Conservation (phyloP, 2,113 vertebrate genomes). For the Nothoprocta perdicaria region DNA sequence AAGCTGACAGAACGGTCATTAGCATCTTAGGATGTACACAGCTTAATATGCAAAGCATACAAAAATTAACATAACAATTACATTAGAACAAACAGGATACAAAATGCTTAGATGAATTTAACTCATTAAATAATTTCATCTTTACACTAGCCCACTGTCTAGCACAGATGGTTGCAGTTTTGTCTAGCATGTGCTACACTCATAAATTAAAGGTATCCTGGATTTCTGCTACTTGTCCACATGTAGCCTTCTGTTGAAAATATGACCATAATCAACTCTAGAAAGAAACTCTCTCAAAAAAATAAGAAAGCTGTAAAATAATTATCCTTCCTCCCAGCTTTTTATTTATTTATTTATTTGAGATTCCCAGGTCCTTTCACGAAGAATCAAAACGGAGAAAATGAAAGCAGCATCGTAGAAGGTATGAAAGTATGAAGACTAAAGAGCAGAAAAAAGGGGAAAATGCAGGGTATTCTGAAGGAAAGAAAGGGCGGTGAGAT, state of each 20-base stretch:
- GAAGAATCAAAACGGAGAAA: not conserved
- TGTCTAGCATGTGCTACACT: slow-evolving; percentile 48
- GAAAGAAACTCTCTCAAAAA: not conserved
- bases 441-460: not conserved
- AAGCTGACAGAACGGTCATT: slow-evolving; percentile 75
- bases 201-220: slow-evolving; percentile 42
- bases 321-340: not conserved
- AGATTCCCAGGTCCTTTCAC: not conserved
- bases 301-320: not conserved
- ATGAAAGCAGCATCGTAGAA: not conserved
- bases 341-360: not conserved
- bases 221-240: slow-evolving; percentile 6
- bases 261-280: not conserved
- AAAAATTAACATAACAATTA: slow-evolving; percentile 80
- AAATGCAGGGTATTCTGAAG: not conserved
- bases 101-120: slow-evolving; percentile 76
- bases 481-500: not conserved
- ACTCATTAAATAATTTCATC: slow-evolving; percentile 73
- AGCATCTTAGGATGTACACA: slow-evolving; percentile 63
- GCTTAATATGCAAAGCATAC: slow-evolving; percentile 75
- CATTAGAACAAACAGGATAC: slow-evolving; percentile 74
- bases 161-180: slow-evolving; percentile 56
- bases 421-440: not conserved
- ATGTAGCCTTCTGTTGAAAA: slow-evolving; percentile 9
- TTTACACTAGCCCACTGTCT: slow-evolving; percentile 61